Base-by-base conservation (phyloP, 2,888 invertebrate species). In the Deilephila porcellus region DNA sequence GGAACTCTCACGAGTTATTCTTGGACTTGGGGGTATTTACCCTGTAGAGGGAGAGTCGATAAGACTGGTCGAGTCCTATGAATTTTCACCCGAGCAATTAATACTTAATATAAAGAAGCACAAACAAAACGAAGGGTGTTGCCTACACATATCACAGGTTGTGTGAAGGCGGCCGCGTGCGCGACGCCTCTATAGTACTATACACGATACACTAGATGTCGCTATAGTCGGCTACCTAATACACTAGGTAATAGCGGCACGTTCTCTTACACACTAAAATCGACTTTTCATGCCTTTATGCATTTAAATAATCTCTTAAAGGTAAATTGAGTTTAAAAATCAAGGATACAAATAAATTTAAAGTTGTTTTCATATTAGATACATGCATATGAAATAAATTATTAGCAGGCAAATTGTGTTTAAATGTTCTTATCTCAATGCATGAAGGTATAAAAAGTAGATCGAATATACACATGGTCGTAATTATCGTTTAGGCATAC, bases 121-220 rank as follows among this genome's bases (percentile, higher is more conserved):
- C 71, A 76, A 81, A 79, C 25, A 63, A 72, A 74, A 74, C 78
- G 73, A 76, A 82, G 82, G 84, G 85, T 79, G 85, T 85, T 86
- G 85, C 83, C 83, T 86, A 85, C 83, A 84, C 80, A 87, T 91
- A 91, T 91, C 91, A 91, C 91, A 91, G 90, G 90, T 88, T 85
- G 84, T 77, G 84, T 86, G 83, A 81, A 82, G 77, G 34, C 59
- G 20, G 29, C 32, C 37, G 37, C 64, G 59, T 25, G 64, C 64
- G 59, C 34, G 34, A 34, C 71, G 53, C 56, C 45, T 45, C 45
- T 71, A 60, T 73, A 64, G 64, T 60, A 73, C 67, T 67, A 67
- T 25, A 59, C 59, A 71, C 32, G 73, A 60, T 25, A 70, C 45
- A 11, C 64, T 67, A 67, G 37, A 45, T 45, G 52, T 67, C 67